Evolutionary conservation across 2,888 invertebrate genomes (phyloP), one percentile per base, ranked within the genome.

Genomic region (Drosophila monieri): DNA sequence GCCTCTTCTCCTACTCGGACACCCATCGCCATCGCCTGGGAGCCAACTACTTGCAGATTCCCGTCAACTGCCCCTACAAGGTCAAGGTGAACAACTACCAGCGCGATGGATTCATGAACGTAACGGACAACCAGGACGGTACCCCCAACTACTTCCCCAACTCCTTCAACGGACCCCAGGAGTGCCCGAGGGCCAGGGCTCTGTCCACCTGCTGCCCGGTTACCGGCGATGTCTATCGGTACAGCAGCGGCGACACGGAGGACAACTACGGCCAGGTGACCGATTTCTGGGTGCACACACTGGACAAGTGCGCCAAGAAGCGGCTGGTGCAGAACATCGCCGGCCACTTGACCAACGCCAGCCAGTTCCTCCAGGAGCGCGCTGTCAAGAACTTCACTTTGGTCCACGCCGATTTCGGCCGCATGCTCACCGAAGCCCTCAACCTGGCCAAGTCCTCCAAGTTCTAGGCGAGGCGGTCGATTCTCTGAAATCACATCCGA

Each of bases 121-220:
- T 94, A 12, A 92, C 93, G 47, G 94, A 94, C 80, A 98, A 97
- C 91, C 97, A 98, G 92, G 95, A 94, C 6, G 96, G 95, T 39
- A 95, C 96, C 6, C 98, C 99, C 6, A 99, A 99, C 92, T 99
- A 99, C 91, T 98, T 94, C 93, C 99, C 99, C 0, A 99, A 99
- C 93, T 98, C 98, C 72, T 99, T 98, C 92, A 93, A 94, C 70
- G 99, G 99, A 0, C 98, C 98, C 0, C 94, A 94, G 73, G 94
- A 94, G 73, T 94, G 94, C 80, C 93, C 94, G 2, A 92, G 94
- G 9, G 95, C 95, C 9, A 94, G 93, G 77, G 91, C 92, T 37
- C 85, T 95, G 23, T 77, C 80, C 47, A 93, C 94, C 5, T 92
- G 93, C 54, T 94, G 94, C 89, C 90, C 91, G 18, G 90, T 94